Evolutionary conservation across 2,888 invertebrate species (phyloP).

Genomic region (Stenurella melanura): DNA sequence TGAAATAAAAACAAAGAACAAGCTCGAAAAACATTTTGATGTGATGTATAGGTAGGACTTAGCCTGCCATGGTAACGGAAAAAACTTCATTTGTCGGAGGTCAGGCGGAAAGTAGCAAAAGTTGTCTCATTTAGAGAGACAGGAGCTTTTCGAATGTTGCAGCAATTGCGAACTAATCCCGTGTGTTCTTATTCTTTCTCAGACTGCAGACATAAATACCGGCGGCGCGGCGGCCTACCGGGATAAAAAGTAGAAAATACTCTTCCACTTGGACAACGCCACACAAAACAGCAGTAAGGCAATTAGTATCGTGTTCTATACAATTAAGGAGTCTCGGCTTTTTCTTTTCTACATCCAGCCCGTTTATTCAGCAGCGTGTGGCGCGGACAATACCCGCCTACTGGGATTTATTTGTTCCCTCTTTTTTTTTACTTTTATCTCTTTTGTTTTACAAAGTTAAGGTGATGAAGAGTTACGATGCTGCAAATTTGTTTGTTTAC

Average conservation of each 20-base stretch:
- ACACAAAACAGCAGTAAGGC: conserved; percentile 72
- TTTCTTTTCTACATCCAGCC: conserved; percentile 59
- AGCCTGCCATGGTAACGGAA: conserved; percentile 61
- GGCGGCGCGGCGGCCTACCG: conserved; percentile 66
- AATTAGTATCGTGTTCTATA: conserved; percentile 73
- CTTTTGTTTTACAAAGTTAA: conserved; percentile 40
- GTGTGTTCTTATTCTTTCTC: conserved; percentile 71
- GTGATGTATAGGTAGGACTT: conserved; percentile 64
- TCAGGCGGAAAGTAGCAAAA: conserved; percentile 71
- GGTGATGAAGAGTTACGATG: conserved; percentile 40
- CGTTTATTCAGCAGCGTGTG: conserved; percentile 37
- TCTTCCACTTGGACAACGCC: conserved; percentile 70
- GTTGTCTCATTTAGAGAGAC: conserved; percentile 72
- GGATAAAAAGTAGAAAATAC: conserved; percentile 63
- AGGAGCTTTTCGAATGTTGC: conserved; percentile 69
- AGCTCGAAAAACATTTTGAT: conserved; percentile 41
- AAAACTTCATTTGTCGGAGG: conserved; percentile 73
- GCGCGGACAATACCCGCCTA: conserved; percentile 35
- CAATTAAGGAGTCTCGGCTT: conserved; percentile 70
- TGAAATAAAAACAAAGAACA: conserved; percentile 12
- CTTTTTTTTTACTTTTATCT: conserved; percentile 30
- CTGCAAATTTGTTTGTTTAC: conserved; percentile 38
- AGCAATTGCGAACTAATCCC: conserved; percentile 70
- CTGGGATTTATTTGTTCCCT: conserved; percentile 37
- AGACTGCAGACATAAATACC: conserved; percentile 70